These are phyloP conservation scores for Apis florea DNA, from an alignment of 1,140 invertebrate species.

Conservation along the genomic window DNA sequence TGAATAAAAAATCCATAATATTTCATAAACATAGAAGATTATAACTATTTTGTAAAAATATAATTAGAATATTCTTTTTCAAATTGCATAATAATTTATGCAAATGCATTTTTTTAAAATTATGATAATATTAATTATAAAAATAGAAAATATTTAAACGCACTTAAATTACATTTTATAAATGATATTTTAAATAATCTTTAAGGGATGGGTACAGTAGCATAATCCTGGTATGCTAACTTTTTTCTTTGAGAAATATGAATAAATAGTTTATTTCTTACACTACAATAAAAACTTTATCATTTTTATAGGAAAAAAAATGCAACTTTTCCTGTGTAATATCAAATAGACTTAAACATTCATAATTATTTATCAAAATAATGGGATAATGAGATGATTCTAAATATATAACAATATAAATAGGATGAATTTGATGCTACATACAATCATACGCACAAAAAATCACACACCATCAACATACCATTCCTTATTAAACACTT, in stretches of 20 bases:
- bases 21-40: not conserved
- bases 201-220: slow-evolving; percentile 34
- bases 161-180: slow-evolving; percentile 39
- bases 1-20: slow-evolving; percentile 8
- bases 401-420: slow-evolving; percentile 42
- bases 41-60: slow-evolving; percentile 16
- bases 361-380: slow-evolving; percentile 10
- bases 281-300: slow-evolving; percentile 41
- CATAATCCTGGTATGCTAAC: slow-evolving; percentile 26
- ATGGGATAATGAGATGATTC: slow-evolving; percentile 27
- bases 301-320: slow-evolving; percentile 7
- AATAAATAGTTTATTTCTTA: slow-evolving; percentile 58
- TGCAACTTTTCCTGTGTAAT: slow-evolving; percentile 33
- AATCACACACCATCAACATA: slow-evolving; percentile 41
- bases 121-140: slow-evolving; percentile 52
- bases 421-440: slow-evolving; percentile 36
- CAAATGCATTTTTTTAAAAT: slow-evolving; percentile 21
- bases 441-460: slow-evolving; percentile 51
- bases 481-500: slow-evolving; percentile 44
- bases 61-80: slow-evolving; percentile 7
- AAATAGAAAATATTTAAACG: slow-evolving; percentile 53
- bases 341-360: slow-evolving; percentile 25
- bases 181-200: slow-evolving; percentile 34
- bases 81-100: slow-evolving; percentile 12
- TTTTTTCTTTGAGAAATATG: slow-evolving; percentile 37